A percentile compares a stretch with the other conserved stretches of the same genome.
These are phyloP conservation scores for Drosophila meridiana DNA, from an alignment of 2,888 invertebrate species.

Conservation along the genomic window DNA sequence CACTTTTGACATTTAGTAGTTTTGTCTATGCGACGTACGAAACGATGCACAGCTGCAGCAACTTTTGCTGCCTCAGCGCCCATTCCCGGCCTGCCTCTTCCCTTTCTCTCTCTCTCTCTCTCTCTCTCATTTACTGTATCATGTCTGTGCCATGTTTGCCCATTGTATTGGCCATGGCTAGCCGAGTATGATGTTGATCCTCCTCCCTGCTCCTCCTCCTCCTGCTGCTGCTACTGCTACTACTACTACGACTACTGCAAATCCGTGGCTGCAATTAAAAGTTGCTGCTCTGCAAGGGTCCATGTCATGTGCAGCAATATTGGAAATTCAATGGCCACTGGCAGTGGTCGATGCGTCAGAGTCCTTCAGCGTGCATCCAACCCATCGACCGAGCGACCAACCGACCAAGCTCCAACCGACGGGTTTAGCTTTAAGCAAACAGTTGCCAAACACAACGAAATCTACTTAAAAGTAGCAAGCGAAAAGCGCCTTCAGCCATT, in stretches of 20 bases:
- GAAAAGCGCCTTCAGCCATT: constrained; percentile 17
- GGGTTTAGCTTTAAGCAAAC: constrained; percentile 41
- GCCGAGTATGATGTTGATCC: constrained; percentile 6
- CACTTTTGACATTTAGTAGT: constrained; percentile 81
- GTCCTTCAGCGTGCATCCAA: not conserved
- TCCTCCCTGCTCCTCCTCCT: not conserved
- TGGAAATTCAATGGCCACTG: constrained; percentile 47
- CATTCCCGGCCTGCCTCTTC: not conserved
- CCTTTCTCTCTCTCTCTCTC: not conserved
- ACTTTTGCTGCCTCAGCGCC: constrained; percentile 6
- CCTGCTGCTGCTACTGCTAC: not conserved
- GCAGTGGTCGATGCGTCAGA: constrained; percentile 27
- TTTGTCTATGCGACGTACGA: constrained; percentile 64
- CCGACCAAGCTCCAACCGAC: not conserved
- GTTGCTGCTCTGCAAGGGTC: constrained; percentile 50
- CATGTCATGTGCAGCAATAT: constrained; percentile 55
- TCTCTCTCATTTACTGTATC: not conserved
- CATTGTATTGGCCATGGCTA: constrained; percentile 49
- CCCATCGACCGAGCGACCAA: not conserved
- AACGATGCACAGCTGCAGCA: constrained; percentile 17
- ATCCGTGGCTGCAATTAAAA: constrained; percentile 74
- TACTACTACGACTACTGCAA: constrained; percentile 41
- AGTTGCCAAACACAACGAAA: constrained; percentile 23
- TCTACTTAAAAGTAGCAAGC: constrained; percentile 24
- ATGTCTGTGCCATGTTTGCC: constrained; percentile 35